Conservation (phyloP, 2,113 vertebrate species). For the Microcebus tavaratra region DNA sequence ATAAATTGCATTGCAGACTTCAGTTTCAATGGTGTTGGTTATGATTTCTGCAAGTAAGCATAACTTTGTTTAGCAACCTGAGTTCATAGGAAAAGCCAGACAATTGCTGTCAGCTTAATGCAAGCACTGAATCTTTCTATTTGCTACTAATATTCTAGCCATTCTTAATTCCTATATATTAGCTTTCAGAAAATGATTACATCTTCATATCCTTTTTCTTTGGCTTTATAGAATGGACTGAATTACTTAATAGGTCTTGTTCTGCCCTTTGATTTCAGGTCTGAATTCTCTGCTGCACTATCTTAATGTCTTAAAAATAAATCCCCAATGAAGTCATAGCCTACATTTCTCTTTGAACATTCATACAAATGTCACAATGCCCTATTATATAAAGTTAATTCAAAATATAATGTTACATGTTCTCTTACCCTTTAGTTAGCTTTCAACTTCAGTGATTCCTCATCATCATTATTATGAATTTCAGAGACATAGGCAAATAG, state of each 20-base stretch:
- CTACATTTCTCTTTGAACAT: constrained; percentile 74
- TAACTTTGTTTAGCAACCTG: constrained; percentile 58
- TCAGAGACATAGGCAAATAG: constrained; percentile 35
- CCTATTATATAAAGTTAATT: constrained; percentile 72
- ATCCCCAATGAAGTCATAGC: constrained; percentile 69
- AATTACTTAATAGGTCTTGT: constrained; percentile 73
- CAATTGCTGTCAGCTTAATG: constrained; percentile 62
- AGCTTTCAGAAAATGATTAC: constrained; percentile 74
- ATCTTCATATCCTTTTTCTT: constrained; percentile 59
- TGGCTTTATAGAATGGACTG: constrained; percentile 56
- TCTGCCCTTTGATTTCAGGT: constrained; percentile 76
- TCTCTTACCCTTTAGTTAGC: constrained; percentile 58
- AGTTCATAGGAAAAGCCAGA: constrained; percentile 58
- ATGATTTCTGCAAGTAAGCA: constrained; percentile 75
- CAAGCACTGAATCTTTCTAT: constrained; percentile 65
- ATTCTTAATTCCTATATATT: constrained; percentile 69
- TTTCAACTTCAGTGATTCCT: constrained; percentile 69
- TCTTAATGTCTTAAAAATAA: constrained; percentile 74
- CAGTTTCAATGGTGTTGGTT: constrained; percentile 55
- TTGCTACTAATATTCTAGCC: constrained; percentile 40
- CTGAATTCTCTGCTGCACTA: constrained; percentile 67
- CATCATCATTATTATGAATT: constrained; percentile 32
- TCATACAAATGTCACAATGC: constrained; percentile 74
- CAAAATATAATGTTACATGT: constrained; percentile 66
- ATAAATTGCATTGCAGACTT: constrained; percentile 65